Percentiles rank a stretch among this genome's conserved stretches.
These are phyloP conservation scores for Drosophila azteca DNA, from an alignment of 1,140 invertebrate genomes.

Conservation along the genomic window DNA sequence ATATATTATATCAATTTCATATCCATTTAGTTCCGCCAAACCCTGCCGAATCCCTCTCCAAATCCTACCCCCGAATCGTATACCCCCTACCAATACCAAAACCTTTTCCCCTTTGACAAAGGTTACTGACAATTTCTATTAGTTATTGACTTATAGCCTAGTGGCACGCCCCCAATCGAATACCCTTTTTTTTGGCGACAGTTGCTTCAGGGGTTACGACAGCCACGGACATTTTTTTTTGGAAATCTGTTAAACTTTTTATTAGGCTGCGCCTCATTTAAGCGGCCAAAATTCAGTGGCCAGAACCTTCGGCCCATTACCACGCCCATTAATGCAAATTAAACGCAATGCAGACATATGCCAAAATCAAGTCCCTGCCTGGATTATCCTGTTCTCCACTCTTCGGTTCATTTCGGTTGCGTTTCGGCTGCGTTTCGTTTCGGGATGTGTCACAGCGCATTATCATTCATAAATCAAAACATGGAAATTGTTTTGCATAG, in stretches of 20 bases:
- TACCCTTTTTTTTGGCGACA: slow-evolving; percentile 58
- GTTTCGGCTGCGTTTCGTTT: slow-evolving; percentile 18
- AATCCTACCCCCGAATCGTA: too few species aligned
- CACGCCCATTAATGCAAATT: slow-evolving; percentile 83
- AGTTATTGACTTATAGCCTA: slow-evolving; percentile 60
- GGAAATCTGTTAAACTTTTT: slow-evolving; percentile 43
- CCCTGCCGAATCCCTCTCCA: too few species aligned
- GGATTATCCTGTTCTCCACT: slow-evolving; percentile 7
- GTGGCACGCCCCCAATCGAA: slow-evolving; percentile 44
- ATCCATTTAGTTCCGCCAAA: too few species aligned
- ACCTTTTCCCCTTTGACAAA: background rate
- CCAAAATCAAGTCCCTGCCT: slow-evolving; percentile 40
- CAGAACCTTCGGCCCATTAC: slow-evolving; percentile 58
- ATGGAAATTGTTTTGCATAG: slow-evolving; percentile 65
- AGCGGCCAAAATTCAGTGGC: slow-evolving; percentile 34
- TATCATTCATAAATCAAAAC: slow-evolving; percentile 83
- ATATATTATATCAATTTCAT: too few species aligned
- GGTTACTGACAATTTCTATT: slow-evolving; percentile 14
- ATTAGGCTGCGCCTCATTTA: slow-evolving; percentile 66
- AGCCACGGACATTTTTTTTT: background rate
- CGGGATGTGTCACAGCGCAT: slow-evolving; percentile 78
- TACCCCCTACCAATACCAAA: background rate
- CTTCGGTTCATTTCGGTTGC: slow-evolving; percentile 19
- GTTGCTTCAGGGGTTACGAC: slow-evolving; percentile 32
- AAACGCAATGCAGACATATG: slow-evolving; percentile 81